phyloP scores from a whole-genome alignment of 2,888 invertebrate genomes.

The Eurytoma adleriae region DNA sequence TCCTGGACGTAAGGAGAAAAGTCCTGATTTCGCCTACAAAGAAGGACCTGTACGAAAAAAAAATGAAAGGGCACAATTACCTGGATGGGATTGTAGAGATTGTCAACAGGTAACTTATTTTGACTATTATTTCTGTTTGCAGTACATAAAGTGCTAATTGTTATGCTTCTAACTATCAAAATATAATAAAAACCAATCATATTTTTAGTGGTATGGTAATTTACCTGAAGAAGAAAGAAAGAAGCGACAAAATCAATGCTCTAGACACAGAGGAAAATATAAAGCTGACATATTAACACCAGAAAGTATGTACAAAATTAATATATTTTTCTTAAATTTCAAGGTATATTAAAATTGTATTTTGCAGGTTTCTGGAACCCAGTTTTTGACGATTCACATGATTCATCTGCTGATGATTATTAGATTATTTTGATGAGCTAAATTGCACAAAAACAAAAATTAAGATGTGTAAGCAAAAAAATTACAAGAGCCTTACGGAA shows the following conservation, averaged over 20 bases:
- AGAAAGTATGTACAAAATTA: constrained; percentile 66
- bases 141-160: constrained; percentile 3
- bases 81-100: constrained; percentile 74
- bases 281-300: constrained; percentile 71
- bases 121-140: constrained; percentile 7
- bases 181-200: not conserved
- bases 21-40: constrained; percentile 67
- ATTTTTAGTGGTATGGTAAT: constrained; percentile 70
- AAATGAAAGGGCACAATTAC: constrained; percentile 70
- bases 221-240: constrained; percentile 73
- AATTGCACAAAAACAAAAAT: constrained; percentile 2
- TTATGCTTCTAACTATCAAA: constrained; percentile 55
- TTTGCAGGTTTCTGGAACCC: constrained; percentile 74
- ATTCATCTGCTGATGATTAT: constrained; percentile 40
- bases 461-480: not conserved
- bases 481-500: not conserved
- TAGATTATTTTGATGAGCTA: constrained; percentile 10
- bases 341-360: constrained; percentile 22
- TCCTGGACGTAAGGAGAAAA: constrained; percentile 60
- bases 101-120: constrained; percentile 71
- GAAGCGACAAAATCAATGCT: constrained; percentile 75
- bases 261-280: constrained; percentile 76
- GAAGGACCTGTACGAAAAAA: constrained; percentile 70
- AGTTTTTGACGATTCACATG: constrained; percentile 66
- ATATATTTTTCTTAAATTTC: constrained; percentile 11